Evolutionary conservation across 1,140 invertebrate genomes (phyloP), one percentile per base, ranked within the genome.

Genomic region (Lanistes nyassanus): DNA sequence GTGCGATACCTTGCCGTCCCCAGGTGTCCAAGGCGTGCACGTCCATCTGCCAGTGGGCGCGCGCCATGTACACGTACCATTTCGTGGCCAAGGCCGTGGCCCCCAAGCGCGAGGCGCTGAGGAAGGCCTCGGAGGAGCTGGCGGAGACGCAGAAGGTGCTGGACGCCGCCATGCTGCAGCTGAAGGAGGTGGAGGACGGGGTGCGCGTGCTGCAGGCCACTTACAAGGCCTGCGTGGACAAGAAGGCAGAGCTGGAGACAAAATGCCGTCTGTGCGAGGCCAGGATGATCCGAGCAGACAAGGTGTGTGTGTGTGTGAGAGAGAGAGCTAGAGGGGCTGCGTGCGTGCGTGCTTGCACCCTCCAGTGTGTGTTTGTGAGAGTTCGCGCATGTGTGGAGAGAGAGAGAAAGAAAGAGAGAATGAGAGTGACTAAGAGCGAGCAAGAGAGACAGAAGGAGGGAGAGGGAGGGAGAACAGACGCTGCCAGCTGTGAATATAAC

Each of bases 41-140:
- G 76, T 96, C 95, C 6, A 93, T 98, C 87, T 97, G 96, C 80
- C 92, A 96, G 84, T 98, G 96, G 96, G 94, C 95, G 0, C 91
- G 94, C 83, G 96, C 96, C 21, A 94, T 97, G 85, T 94, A 96
- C 84, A 94, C 93, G 79, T 98, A 97, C 79, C 87, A 90, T 80
- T 88, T 88, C 79, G 88, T 90, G 7, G 84, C 88, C 29, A 88
- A 85, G 75, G 84, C 78, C 55, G 89, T 90, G 34, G 89, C 87
- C n/a, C 89, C 89, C n/a, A 90, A 90, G 77, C 76, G 89, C 58
- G 88, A 86, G 76, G 84, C 82, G 23, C 80, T 90, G 51, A 72
- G 80, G 53, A 56, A 79, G 37, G 89, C 89, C 9, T 81, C 84
- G 70, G 86, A 81, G 4, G 88, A 89, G 42, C 78, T 90, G n/a